Evolutionary conservation across 2,113 vertebrate species (phyloP), one percentile per base, ranked within the genome.

Genomic region (Forbesichthys agassizii): DNA sequence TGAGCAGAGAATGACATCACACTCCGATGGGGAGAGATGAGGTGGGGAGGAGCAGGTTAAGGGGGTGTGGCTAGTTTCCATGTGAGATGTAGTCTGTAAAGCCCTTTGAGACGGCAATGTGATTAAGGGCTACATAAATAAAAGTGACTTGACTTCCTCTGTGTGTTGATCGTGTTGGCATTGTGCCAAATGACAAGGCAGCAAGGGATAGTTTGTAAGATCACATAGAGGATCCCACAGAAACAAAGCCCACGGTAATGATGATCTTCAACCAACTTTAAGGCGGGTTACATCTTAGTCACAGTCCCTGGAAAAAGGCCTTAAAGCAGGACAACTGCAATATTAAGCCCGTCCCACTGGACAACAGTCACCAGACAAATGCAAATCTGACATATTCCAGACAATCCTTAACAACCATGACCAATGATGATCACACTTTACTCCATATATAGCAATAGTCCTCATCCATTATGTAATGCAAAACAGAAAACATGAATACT

Each of bases 241-340:
- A 74, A 80, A 80, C 55, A 68, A 74, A 68, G 69, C 83, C 66
- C 6, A 13, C 47, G 66, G 85, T 69, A 27, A 70, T 2, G 56
- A 71, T 84, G 66, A 33, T 78, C 70, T 79, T 72, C 62, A 46
- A 75, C 68, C 70, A 76, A 77, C 81, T 84, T 81, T 70, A 80
- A 63, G 9, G 53, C 57, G 33, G 71, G 67, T 71, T 74, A 68
- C 64, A 77, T 67, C 53, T 88, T 83, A 90, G 79, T 91, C 86
- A 89, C 64, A 12, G 62, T 42, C 36, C 1, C 61, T 46, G 3
- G 11, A 61, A 56, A 49, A 42, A 74, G 84, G 81, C 80, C 73
- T 82, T 79, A 77, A 80, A 51, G 53, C 2, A 63, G 69, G 56
- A 33, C 54, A 56, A 68, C 69, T 52, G 55, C 59, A 66, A 7